Percentiles rank a stretch among this genome's conserved stretches.
phyloP scores from a whole-genome alignment of 2,797 vertebrate genomes.

The Takifugu ocellatus region DNA sequence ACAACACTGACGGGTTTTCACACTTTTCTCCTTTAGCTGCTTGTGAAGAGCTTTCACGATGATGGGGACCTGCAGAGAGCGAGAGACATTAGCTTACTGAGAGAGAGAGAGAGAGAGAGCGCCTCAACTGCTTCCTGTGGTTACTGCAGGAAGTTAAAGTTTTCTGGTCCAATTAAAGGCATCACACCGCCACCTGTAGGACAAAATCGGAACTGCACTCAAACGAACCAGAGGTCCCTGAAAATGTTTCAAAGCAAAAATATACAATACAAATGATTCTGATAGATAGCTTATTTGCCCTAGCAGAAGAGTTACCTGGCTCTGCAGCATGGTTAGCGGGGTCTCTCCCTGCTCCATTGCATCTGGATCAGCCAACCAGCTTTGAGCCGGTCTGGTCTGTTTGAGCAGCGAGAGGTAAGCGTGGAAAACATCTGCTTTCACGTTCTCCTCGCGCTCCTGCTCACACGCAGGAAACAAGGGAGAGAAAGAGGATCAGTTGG shows the following conservation, averaged over 20 bases:
- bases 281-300: too few relatives aligned
- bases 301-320: conserved; percentile 74
- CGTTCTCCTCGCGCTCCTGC: conserved; percentile 94
- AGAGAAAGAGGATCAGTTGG: background rate
- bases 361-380: conserved; percentile 96
- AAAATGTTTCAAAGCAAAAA: too few relatives aligned
- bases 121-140: background rate
- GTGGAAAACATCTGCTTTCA: conserved; percentile 98
- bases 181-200: conserved; percentile 17
- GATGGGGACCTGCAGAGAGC: conserved; percentile 86
- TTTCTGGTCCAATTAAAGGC: conserved; percentile 5
- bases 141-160: conserved; percentile 9
- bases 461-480: background rate
- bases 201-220: background rate
- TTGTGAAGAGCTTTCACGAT: conserved; percentile 98
- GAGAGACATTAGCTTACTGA: background rate
- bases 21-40: conserved; percentile 99
- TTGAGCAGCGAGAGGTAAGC: conserved; percentile 97
- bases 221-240: background rate
- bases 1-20: conserved; percentile 97
- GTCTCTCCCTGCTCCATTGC: conserved; percentile 99
- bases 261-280: too few relatives aligned
- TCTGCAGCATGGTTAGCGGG: conserved; percentile 97
- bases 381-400: conserved; percentile 96
- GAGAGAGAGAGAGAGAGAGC: background rate